These are phyloP conservation scores for Enteromius treurensis DNA, from an alignment of 2,797 vertebrate species.

Conservation along the genomic window DNA sequence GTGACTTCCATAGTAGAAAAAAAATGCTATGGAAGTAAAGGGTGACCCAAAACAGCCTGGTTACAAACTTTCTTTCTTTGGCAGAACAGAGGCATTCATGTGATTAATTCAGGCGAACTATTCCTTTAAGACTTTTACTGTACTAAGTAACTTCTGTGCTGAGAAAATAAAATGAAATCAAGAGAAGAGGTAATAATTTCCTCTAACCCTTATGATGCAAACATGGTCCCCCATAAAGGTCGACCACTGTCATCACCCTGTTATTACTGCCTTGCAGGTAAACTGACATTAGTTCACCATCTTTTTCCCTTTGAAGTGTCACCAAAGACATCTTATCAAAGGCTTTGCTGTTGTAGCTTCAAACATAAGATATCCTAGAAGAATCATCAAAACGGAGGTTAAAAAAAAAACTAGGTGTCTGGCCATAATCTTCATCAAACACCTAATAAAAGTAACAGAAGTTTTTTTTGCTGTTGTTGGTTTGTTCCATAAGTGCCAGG, in stretches of 20 bases:
- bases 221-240: neutral
- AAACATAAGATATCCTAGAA: conserved; percentile 9
- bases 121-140: neutral
- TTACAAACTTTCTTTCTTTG: too few species aligned
- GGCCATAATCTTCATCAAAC: neutral
- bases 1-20: too few species aligned
- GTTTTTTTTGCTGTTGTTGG: neutral
- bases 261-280: conserved; percentile 46
- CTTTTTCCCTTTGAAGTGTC: conserved; percentile 12
- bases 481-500: neutral
- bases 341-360: neutral
- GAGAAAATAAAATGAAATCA: neutral
- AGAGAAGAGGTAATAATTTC: neutral
- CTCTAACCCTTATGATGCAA: neutral
- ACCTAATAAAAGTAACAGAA: neutral
- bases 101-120: too few species aligned
- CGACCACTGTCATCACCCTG: conserved; percentile 48
- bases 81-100: too few species aligned
- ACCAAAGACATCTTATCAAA: neutral
- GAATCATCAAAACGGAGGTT: neutral
- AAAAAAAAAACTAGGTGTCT: neutral
- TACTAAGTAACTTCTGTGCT: neutral
- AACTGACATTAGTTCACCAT: conserved; percentile 36
- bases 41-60: too few species aligned
- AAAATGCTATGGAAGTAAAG: too few species aligned